Percentiles rank a stretch among this genome's conserved stretches.
These are phyloP conservation scores for Arctia plantaginis DNA, from an alignment of 2,888 invertebrate species.

Conservation along the genomic window DNA sequence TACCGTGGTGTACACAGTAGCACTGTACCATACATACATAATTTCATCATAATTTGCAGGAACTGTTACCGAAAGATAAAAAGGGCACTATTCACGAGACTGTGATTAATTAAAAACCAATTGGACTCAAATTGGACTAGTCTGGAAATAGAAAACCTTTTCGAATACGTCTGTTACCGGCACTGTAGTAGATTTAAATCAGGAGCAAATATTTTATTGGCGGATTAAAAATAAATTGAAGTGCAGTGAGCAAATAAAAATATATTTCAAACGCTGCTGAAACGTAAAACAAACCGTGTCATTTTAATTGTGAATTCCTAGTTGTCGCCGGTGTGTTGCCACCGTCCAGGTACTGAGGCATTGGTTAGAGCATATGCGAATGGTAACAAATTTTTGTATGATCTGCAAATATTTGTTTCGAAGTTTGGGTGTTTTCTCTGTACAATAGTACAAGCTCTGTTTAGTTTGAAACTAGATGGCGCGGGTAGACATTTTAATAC, in stretches of 20 bases:
- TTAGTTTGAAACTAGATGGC: too few species aligned
- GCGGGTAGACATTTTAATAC: too few species aligned
- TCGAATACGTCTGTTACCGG: neutral
- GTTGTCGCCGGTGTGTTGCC: neutral
- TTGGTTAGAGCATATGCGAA: too few species aligned
- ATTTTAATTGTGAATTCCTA: neutral
- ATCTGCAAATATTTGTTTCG: too few species aligned
- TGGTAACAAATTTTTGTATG: too few species aligned
- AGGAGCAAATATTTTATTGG: slow-evolving; percentile 1
- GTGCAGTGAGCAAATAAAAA: slow-evolving; percentile 4
- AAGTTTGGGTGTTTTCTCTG: too few species aligned
- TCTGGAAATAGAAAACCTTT: neutral
- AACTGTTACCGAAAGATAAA: neutral
- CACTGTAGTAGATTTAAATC: neutral
- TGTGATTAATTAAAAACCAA: neutral
- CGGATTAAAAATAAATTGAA: slow-evolving; percentile 10
- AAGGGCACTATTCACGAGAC: neutral
- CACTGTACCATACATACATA: too few species aligned
- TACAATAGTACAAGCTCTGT: too few species aligned
- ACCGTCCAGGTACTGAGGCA: neutral
- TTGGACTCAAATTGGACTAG: neutral
- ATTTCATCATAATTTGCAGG: too few species aligned
- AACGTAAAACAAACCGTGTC: neutral
- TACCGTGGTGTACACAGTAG: too few species aligned
- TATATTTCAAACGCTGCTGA: neutral